Evolutionary conservation across 2,888 invertebrate genomes (phyloP).

Genomic region (Chaetoderma sp.): DNA sequence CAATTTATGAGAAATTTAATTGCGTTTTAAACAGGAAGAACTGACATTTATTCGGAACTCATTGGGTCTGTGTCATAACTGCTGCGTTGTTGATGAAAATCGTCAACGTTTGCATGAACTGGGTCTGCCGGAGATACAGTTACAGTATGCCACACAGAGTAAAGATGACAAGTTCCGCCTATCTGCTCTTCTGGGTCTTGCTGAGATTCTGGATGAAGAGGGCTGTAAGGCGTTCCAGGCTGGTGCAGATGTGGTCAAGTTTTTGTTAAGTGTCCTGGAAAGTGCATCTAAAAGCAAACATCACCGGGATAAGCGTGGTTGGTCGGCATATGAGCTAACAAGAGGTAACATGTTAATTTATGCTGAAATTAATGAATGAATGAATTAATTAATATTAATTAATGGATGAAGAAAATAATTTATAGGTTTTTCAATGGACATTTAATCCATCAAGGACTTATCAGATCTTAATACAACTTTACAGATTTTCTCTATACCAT

Average conservation of each 20-base stretch:
- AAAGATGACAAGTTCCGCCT: slow-evolving; percentile 29
- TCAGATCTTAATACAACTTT: too few species aligned
- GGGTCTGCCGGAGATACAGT: slow-evolving; percentile 27
- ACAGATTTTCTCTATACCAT: too few species aligned
- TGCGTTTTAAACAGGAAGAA: neutral
- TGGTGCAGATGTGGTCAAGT: slow-evolving; percentile 29
- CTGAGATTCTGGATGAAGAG: slow-evolving; percentile 45
- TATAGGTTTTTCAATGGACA: too few species aligned
- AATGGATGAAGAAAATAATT: too few species aligned
- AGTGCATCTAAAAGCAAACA: slow-evolving; percentile 25
- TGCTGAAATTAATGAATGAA: too few species aligned
- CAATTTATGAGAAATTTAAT: neutral
- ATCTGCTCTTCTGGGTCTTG: slow-evolving; percentile 36
- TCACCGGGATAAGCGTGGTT: slow-evolving; percentile 26
- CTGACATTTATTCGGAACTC: neutral
- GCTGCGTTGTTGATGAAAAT: slow-evolving; percentile 22
- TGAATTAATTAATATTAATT: too few species aligned
- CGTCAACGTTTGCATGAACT: slow-evolving; percentile 10
- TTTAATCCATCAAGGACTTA: too few species aligned
- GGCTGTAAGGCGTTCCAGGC: slow-evolving; percentile 40
- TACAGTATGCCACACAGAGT: slow-evolving; percentile 38
- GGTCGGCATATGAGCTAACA: slow-evolving; percentile 36
- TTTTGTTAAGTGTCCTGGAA: slow-evolving; percentile 32
- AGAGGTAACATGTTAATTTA: slow-evolving; percentile 25
- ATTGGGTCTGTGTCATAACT: slow-evolving; percentile 30